phyloP scores from a whole-genome alignment of 2,888 invertebrate species.

The Tenodera sinensis region DNA sequence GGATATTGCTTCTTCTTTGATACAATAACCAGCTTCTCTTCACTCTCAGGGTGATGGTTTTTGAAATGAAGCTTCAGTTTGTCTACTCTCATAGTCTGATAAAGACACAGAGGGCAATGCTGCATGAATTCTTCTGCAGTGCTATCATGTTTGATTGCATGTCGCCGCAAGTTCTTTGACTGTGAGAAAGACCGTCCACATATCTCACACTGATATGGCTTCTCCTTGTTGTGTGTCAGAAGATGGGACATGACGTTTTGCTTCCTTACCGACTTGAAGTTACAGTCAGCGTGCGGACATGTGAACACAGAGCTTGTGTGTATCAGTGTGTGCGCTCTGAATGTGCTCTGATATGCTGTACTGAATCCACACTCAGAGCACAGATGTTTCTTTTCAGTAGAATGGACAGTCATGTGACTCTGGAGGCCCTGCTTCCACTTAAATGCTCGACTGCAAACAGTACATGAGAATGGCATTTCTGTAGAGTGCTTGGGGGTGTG shows the following conservation, averaged over 20 bases:
- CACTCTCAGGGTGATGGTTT: constrained; percentile 23
- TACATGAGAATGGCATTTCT: constrained; percentile 52
- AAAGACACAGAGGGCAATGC: constrained; percentile 49
- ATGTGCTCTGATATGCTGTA: constrained; percentile 52
- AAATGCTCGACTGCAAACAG: constrained; percentile 51
- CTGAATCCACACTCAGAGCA: constrained; percentile 57
- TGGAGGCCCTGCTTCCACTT: constrained; percentile 58
- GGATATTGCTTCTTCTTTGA: neutral
- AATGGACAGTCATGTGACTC: constrained; percentile 52
- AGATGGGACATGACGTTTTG: constrained; percentile 54
- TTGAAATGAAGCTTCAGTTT: constrained; percentile 52
- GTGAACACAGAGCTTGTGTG: constrained; percentile 52
- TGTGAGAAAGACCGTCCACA: constrained; percentile 56
- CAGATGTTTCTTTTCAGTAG: constrained; percentile 50
- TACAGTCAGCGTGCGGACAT: constrained; percentile 49
- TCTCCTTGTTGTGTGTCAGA: constrained; percentile 53
- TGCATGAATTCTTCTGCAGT: constrained; percentile 27
- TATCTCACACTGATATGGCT: constrained; percentile 54
- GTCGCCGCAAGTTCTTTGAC: constrained; percentile 50
- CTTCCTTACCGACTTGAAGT: constrained; percentile 49
- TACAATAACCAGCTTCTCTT: neutral
- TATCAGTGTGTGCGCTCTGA: constrained; percentile 51
- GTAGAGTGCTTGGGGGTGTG: constrained; percentile 55
- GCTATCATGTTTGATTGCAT: constrained; percentile 41
- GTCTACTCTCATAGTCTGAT: constrained; percentile 50